These are phyloP conservation scores for Vulpes vulpes DNA, from an alignment of 2,113 vertebrate genomes.

Conservation along the genomic window DNA sequence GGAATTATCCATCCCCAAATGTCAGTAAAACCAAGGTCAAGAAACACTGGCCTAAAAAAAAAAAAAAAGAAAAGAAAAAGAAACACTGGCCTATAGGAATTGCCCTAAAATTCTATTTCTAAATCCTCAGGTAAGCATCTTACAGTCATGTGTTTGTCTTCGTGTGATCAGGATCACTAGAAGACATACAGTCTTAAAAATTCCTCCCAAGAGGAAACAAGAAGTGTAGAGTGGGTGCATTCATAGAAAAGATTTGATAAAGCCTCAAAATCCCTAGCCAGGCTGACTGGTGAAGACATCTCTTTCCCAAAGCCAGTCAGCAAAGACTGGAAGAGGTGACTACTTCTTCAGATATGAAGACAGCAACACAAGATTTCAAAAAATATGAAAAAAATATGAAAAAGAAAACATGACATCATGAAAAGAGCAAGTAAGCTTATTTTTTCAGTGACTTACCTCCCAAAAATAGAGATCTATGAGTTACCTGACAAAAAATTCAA, in stretches of 20 bases:
- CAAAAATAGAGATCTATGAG: background rate
- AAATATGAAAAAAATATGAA: background rate
- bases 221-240: background rate
- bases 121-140: no score
- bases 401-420: background rate
- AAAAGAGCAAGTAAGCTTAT: background rate
- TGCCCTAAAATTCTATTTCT: background rate
- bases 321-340: background rate
- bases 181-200: background rate
- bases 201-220: background rate
- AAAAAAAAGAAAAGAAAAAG: no score
- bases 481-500: background rate
- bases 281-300: background rate
- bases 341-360: background rate
- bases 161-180: background rate
- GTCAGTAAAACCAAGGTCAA: background rate
- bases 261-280: background rate
- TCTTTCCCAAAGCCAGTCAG: background rate
- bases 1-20: no score
- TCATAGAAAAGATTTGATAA: background rate
- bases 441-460: background rate
- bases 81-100: background rate
- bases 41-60: no score
- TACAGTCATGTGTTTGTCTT: no score
- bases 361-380: background rate